Conservation (phyloP, 1,140 invertebrate genomes). For the Drosophila pseudoobscura region DNA sequence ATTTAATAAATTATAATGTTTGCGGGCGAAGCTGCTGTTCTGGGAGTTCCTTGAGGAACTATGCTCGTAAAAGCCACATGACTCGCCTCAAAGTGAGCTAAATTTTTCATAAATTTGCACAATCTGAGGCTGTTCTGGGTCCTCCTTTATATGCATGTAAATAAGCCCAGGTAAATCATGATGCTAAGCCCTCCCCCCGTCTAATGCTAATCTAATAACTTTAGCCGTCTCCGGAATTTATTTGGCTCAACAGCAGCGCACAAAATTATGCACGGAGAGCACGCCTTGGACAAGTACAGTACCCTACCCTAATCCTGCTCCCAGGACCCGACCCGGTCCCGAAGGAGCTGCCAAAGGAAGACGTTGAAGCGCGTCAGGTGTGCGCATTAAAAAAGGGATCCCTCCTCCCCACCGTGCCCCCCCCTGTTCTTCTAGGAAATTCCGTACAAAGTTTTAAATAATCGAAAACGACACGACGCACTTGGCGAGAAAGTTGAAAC, state of each 20-base stretch:
- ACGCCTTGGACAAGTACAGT: conserved; percentile 5
- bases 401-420: no score
- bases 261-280: conserved; percentile 74
- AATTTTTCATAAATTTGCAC: conserved; percentile 70
- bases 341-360: conserved; percentile 48
- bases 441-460: conserved; percentile 77
- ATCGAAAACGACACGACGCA: conserved; percentile 80
- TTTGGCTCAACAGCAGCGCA: conserved; percentile 78
- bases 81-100: conserved; percentile 44
- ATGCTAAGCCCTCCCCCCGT: conserved; percentile 56
- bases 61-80: conserved; percentile 65
- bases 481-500: conserved; percentile 77
- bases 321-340: conserved; percentile 26
- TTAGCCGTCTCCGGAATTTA: conserved; percentile 76
- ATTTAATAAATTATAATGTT: conserved; percentile 43
- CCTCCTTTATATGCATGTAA: conserved; percentile 76
- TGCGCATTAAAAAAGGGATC: conserved; percentile 72
- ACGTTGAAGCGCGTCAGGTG: conserved; percentile 78
- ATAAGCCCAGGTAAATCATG: conserved; percentile 73
- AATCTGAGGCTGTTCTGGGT: conserved; percentile 36
- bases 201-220: conserved; percentile 82
- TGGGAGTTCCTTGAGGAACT: conserved; percentile 34
- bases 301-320: conserved; percentile 25
- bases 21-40: conserved; percentile 2
- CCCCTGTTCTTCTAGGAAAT: conserved; percentile 42